A percentile compares a stretch with the other conserved stretches of the same genome.
phyloP scores from a whole-genome alignment of 92 coral and sea anemone genomes.

The Parazoanthus swiftii region DNA sequence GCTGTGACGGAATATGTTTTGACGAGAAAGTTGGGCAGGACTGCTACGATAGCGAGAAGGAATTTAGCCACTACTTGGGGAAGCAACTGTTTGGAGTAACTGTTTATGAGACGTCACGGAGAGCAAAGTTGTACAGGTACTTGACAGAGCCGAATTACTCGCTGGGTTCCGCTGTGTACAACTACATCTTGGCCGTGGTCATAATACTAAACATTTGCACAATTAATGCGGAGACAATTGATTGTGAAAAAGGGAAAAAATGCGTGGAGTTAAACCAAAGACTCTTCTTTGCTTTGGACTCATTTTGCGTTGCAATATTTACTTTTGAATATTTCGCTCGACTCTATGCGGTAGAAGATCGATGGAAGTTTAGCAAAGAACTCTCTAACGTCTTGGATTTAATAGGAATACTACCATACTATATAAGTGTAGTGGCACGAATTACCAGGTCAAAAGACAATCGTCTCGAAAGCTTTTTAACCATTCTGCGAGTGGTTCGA shows the following conservation, averaged over 20 bases:
- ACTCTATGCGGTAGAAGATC: conserved; percentile 65
- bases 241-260: conserved; percentile 42
- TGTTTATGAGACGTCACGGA: conserved; percentile 33
- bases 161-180: conserved; percentile 60
- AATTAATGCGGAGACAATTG: conserved; percentile 75
- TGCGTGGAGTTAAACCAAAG: conserved; percentile 46
- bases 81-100: conserved; percentile 6
- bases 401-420: conserved; percentile 81
- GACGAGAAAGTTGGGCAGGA: conserved; percentile 55
- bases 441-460: conserved; percentile 47
- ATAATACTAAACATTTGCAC: conserved; percentile 74
- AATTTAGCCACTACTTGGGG: conserved; percentile 1
- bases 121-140: conserved; percentile 65
- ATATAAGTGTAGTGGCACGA: conserved; percentile 58
- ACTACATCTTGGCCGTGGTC: conserved; percentile 68
- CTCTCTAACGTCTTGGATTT: conserved; percentile 69
- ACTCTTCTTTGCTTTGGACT: conserved; percentile 63
- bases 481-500: conserved; percentile 70
- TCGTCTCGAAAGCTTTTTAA: conserved; percentile 52
- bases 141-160: conserved; percentile 73
- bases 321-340: conserved; percentile 74
- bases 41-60: conserved; percentile 24
- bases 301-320: conserved; percentile 82
- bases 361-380: conserved; percentile 61
- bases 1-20: conserved; percentile 73